Evolutionary conservation across 2,113 vertebrate species (phyloP).

Genomic region (Opisthocomus hoazin): DNA sequence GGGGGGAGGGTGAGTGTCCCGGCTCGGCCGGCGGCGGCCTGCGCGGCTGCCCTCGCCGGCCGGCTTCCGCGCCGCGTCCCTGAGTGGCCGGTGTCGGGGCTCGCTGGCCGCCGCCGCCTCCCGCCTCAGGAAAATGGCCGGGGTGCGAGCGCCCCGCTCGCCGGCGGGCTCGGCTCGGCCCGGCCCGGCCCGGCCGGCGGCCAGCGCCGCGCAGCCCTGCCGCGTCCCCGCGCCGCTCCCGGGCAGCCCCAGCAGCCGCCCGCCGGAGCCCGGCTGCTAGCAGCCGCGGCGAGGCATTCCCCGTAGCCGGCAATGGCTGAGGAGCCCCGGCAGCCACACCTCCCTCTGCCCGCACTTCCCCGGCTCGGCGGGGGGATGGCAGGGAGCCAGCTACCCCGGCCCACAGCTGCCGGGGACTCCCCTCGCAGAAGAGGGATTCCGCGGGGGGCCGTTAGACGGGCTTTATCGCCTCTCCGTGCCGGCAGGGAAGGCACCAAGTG

Average conservation of each 20-base stretch:
- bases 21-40: background rate
- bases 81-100: background rate
- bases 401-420: constrained; percentile 49
- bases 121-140: constrained; percentile 8
- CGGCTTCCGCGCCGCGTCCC: background rate
- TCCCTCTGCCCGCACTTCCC: constrained; percentile 23
- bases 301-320: constrained; percentile 6
- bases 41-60: background rate
- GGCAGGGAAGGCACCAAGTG: background rate
- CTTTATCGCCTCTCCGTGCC: background rate
- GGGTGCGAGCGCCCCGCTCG: background rate
- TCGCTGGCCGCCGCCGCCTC: background rate
- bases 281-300: background rate
- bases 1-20: background rate
- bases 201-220: background rate
- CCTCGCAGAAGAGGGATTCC: constrained; percentile 18
- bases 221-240: background rate
- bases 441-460: background rate
- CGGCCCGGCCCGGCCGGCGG: background rate
- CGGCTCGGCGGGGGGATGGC: constrained; percentile 21
- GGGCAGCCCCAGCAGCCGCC: background rate
- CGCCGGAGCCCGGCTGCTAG: background rate
- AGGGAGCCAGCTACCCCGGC: constrained; percentile 24
- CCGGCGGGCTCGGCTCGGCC: background rate
- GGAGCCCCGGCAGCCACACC: constrained; percentile 47